A percentile compares a stretch with the other conserved stretches of the same genome.
Conservation (phyloP, 2,888 invertebrate species). For the Ariolimax columbianus region DNA sequence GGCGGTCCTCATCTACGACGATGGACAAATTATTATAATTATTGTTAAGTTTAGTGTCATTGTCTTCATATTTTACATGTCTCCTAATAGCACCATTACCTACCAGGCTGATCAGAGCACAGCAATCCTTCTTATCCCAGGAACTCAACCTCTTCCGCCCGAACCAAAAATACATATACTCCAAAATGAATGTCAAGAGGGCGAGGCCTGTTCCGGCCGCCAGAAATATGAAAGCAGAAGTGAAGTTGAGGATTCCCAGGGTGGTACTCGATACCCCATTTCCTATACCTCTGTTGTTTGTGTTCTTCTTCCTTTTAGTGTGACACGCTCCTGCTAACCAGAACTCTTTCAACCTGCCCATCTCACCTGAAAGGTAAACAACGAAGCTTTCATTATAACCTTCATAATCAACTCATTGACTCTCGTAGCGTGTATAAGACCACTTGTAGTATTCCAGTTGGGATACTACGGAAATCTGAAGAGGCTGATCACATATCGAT, state of each 20-base stretch:
- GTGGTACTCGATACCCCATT: slow-evolving; percentile 83
- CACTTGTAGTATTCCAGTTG: background rate
- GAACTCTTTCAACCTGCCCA: slow-evolving; percentile 92
- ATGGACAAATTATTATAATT: too few relatives aligned
- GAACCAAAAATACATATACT: slow-evolving; percentile 96
- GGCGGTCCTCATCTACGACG: too few relatives aligned
- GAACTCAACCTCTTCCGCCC: slow-evolving; percentile 72
- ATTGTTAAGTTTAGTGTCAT: too few relatives aligned
- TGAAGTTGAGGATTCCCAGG: slow-evolving; percentile 87
- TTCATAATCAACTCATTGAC: background rate
- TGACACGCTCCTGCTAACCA: slow-evolving; percentile 99
- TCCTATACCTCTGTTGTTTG: slow-evolving; percentile 52
- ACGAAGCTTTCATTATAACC: background rate
- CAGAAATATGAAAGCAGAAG: slow-evolving; percentile 95
- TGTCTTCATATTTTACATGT: too few relatives aligned
- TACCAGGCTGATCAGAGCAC: slow-evolving; percentile 95
- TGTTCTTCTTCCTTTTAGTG: slow-evolving; percentile 83
- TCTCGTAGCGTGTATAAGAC: background rate
- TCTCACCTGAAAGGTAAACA: slow-evolving; percentile 84
- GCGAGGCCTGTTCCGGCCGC: slow-evolving; percentile 96
- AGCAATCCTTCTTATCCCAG: slow-evolving; percentile 90
- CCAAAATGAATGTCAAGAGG: slow-evolving; percentile 89
- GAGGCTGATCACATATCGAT: too few relatives aligned
- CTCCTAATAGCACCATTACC: slow-evolving; percentile 75
- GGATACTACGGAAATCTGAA: background rate